Evolutionary conservation across 1,140 invertebrate genomes (phyloP).

Genomic region (Heliconius hewitsoni): DNA sequence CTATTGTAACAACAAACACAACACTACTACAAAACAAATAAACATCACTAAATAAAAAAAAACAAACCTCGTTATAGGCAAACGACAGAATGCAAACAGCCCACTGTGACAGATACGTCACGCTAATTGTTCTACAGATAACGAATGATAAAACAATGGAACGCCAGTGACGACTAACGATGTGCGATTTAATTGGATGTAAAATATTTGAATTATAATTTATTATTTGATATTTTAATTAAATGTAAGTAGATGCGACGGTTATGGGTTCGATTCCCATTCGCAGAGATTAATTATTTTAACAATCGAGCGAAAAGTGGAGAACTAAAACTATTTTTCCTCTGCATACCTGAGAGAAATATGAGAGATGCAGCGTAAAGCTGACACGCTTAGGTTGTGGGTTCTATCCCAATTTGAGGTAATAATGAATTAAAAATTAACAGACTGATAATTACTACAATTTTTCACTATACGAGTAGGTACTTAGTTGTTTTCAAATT

Average conservation of each 20-base stretch:
- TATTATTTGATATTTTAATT: too few relatives aligned
- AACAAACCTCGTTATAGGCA: neutral
- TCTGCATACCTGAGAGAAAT: too few relatives aligned
- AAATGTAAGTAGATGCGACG: neutral
- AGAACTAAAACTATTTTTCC: too few relatives aligned
- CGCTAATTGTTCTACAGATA: constrained; percentile 65
- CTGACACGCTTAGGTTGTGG: too few relatives aligned
- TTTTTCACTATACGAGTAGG: too few relatives aligned
- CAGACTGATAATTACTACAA: too few relatives aligned
- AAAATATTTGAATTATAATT: neutral
- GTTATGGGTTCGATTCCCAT: neutral
- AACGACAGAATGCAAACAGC: constrained; percentile 20
- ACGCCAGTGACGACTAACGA: constrained; percentile 21
- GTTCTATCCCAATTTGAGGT: too few relatives aligned
- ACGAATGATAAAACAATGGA: constrained; percentile 54
- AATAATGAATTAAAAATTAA: too few relatives aligned
- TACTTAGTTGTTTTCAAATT: too few relatives aligned
- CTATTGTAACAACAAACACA: neutral
- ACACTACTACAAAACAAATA: neutral
- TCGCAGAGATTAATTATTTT: neutral
- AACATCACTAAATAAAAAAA: constrained; percentile 1
- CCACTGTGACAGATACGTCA: constrained; percentile 47
- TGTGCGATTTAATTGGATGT: constrained; percentile 2
- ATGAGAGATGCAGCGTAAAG: too few relatives aligned
- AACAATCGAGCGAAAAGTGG: too few relatives aligned